Evolutionary conservation across 2,113 vertebrate genomes (phyloP).

Genomic region (Typhlomys cinereus): DNA sequence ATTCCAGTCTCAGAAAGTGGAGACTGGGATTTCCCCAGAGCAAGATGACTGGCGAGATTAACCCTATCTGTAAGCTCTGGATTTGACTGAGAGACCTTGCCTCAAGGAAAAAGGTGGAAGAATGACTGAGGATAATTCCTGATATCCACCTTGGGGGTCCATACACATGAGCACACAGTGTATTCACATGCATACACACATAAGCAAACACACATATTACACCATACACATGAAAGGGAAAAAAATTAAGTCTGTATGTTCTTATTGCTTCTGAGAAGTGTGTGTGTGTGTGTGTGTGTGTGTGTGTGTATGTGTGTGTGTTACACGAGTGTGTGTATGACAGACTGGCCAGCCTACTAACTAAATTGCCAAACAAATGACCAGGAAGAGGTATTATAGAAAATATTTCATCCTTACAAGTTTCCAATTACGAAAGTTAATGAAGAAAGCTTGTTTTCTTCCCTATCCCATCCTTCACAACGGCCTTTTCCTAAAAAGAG

Average conservation of each 20-base stretch:
- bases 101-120: no score
- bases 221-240: no score
- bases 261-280: neutral
- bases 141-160: no score
- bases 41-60: no score
- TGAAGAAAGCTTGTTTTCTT: neutral
- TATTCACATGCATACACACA: no score
- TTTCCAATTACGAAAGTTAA: slow-evolving; percentile 25
- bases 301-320: neutral
- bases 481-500: neutral
- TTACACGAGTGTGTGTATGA: neutral
- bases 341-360: neutral
- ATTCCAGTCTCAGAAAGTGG: no score
- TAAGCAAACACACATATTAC: no score
- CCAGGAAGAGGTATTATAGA: slow-evolving; percentile 8
- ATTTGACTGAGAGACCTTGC: no score
- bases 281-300: neutral
- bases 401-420: slow-evolving; percentile 11
- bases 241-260: neutral
- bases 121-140: no score
- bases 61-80: no score
- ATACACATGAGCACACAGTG: no score
- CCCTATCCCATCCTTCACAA: neutral
- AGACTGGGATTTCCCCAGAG: no score
- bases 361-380: neutral